Evolutionary conservation across 2,797 vertebrate species (phyloP), one percentile per base, ranked within the genome.

Genomic region (Gastrophryne carolinensis): DNA sequence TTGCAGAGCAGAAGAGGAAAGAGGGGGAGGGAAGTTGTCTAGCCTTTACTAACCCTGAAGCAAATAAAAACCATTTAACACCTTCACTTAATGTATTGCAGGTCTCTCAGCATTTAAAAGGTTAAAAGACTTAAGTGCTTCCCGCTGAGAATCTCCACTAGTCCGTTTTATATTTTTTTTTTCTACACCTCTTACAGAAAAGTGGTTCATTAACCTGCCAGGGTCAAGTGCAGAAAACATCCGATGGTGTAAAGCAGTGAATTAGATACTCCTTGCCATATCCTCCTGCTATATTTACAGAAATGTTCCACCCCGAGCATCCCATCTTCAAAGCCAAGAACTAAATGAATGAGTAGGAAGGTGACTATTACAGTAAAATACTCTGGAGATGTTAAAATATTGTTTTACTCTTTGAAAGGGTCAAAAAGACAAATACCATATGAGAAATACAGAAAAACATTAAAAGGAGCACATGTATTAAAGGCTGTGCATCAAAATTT

Each of bases 21-120:
- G 60, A 44, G 61, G 75, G 67, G 67, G 75, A 57, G 67, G 60
- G 61, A 72, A 78, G 68, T 97, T 90, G 90, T 91, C 94, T 85
- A 87, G 91, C 86, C 92, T 92, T 90, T 89, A 90, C 97, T 97
- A 98, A 97, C 93, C 95, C 93, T 92, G 95, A 95, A 97, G 97
- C 98, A 99, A 99, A 99, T 98, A 99, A 98, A 94, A 96, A 97
- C 94, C 95, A 92, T 92, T 90, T 87, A 92, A 90, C 91, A 94
- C 93, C 75, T 78, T 78, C 75, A 72, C 68, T 72, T 72, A 78
- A 78, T 72, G 61, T 54, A 72, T 66, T 72, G 41, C 61, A 58
- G 29, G 52, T 71, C 68, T 70, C 61, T 24, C 53, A 44, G 75
- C 68, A 72, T 68, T 78, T 72, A 78, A 78, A 78, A 78, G 75